Evolutionary conservation across 1,140 invertebrate genomes (phyloP), one percentile per base, ranked within the genome.

Genomic region (Zaprionus nigranus): DNA sequence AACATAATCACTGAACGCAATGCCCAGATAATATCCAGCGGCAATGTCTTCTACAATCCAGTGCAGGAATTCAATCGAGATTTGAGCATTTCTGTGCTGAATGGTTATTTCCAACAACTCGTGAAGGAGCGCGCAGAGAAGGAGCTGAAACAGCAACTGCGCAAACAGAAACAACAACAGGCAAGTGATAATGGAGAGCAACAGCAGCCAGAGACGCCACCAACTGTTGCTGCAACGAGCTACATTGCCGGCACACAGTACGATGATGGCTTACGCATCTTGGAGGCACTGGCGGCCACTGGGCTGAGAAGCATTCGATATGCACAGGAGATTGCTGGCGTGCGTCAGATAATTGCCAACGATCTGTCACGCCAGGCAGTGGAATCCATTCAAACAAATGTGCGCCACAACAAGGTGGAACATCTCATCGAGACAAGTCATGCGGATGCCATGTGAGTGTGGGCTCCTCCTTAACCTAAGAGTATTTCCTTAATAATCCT

Each of bases 51-150:
- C 93, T 99, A 99, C 90, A 99, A 99, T 94, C 98, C 98, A 3
- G 98, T 99, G 17, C 98, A 99, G 93, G 97, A 99, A 93, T 99
- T 99, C 85, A 99, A 99, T 92, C 94, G 98, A 84, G 98, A 99
- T 94, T 93, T 99, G n/a, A 98, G 95, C 92, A 94, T 96, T 81
- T 93, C 94, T 3, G 95, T 95, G 2, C 78, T 96, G 17, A 94
- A 93, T 74, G 92, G 94, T 20, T 96, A 95, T 91, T 93, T 93
- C 24, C 91, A 93, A 94, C 36, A 94, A 92, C 75, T 90, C 43
- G 40, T 70, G n/a, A 85, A 83, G 65, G 90, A 93, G 58, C 70
- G 81, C 13, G 49, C 54, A 1, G 72, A 82, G 53, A 83, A 91
- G 66, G 46, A 79, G 63, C 40, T 74, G 1, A 92, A 92, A 57